Evolutionary conservation across 2,888 invertebrate genomes (phyloP), one percentile per base, ranked within the genome.

Genomic region (Piscicola geometra): DNA sequence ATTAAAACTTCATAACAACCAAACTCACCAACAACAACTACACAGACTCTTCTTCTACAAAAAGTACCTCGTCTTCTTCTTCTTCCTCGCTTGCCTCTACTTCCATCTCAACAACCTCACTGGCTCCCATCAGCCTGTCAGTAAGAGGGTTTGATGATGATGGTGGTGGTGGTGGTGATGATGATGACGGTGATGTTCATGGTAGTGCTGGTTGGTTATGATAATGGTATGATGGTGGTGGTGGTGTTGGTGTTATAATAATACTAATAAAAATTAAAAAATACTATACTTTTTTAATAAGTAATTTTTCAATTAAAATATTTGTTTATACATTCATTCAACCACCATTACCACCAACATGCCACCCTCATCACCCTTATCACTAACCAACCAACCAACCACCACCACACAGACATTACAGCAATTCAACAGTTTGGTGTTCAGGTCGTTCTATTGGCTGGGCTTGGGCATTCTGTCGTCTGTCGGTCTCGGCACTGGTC

Each of bases 401-500:
- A 5, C 5, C 15, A 15, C 9, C 15, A 15, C 15, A 9, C 56
- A 73, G 73, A n/a, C 33, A 0, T 35, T 73, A 12, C 18, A 30
- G n/a, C 18, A 56, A 3, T n/a, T 80, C 32, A 72, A 73, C 70
- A 79, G 78, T 66, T 82, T 86, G 78, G 80, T 87, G 60, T 81
- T 90, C 71, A 92, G 92, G 92, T 92, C 90, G 88, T 87, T 90
- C 21, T 94, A 94, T 88, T 97, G 96, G 96, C 88, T 94, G 78
- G 90, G 92, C 18, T 89, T 97, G 70, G 99, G 99, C 25, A 92
- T 99, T 56, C 89, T 98, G 80, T 98, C 97, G 60, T 97, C 97
- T 0, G 95, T 99, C 76, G 99, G 99, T 0, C 89, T 99, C 74
- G 99, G 99, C 60, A 97, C 98, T 0, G 99, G 99, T 0, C 89